Base-by-base conservation (phyloP, 2,888 invertebrate genomes). In the Caenorhabditis zanzibari region DNA sequence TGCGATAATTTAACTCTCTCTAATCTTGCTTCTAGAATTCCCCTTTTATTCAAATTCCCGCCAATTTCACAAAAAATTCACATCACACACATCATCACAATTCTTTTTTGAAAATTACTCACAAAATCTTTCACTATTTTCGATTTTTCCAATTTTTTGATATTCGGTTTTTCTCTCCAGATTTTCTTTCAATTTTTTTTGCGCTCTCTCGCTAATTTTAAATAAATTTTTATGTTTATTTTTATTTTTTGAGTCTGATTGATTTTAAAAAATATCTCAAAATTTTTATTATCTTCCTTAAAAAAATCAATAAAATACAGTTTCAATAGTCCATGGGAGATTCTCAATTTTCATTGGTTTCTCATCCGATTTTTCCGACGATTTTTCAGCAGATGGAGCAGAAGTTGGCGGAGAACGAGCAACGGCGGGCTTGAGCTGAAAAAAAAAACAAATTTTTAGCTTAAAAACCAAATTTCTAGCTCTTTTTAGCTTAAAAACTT, bases 301-400 rank as follows among this genome's bases (percentile, higher is more conserved):
- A 22, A 24, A 47, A 6, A 19, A 26, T 66, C 49, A 68, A 52
- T 24, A 52, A 68, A 68, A 66, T 28, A 47, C 64, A 28, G 49
- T 52, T 68, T 68, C 66, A 68, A 68, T 54, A 22, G n/a, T 54
- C 24, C 38, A 54, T 54, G 68, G 32, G 38, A 68, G 54, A 14
- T 52, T 52, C 7, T 44, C 44, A 22, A 47, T 63, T 44, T 44
- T 47, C 0, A 12, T 16, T 1, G 26, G 44, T 6, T 44, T 28
- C 24, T 16, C 26, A 61, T 58, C 38, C 0, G 61, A 44, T 28
- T 63, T 44, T 63, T 63, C 47, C 7, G 63, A 24, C 19, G 47
- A 47, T 26, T 54, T 24, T 14, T 26, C 49, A 19, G 7, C 38
- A 16, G 61, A 41, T 5, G 61, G 12, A 24, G 61, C 5, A 12